Evolutionary conservation across 2,888 invertebrate genomes (phyloP).

Genomic region (Perithous albicinctus): DNA sequence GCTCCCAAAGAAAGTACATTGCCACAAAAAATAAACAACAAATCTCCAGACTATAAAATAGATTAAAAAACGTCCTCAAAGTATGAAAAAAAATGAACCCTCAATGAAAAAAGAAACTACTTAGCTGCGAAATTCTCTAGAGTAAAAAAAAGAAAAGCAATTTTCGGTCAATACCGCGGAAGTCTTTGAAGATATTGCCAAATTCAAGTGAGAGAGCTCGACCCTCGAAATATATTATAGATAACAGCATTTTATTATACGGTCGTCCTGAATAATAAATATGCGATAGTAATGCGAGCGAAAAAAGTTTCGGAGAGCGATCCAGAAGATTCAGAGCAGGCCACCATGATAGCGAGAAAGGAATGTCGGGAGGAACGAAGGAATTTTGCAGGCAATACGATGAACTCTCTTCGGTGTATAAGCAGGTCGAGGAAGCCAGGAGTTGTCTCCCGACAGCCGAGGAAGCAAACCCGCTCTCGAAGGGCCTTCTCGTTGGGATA

Average conservation of each 20-base stretch:
- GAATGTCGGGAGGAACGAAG: conserved; percentile 40
- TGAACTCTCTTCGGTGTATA: background rate
- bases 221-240: background rate
- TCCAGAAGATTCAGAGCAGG: conserved; percentile 18
- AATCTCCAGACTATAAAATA: no score
- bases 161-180: no score
- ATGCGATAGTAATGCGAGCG: background rate
- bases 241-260: background rate
- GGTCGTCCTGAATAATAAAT: conserved; percentile 20
- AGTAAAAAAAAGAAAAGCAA: no score
- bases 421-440: conserved; percentile 8
- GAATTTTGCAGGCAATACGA: conserved; percentile 45
- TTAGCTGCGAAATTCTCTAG: no score
- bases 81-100: no score
- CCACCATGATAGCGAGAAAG: conserved; percentile 18
- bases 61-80: no score
- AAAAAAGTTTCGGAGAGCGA: conserved; percentile 10
- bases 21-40: no score
- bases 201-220: background rate
- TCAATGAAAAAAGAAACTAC: no score
- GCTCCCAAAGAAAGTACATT: no score
- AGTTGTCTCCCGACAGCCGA: background rate
- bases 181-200: background rate
- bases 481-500: background rate
- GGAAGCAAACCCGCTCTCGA: background rate